Base-by-base conservation (phyloP, 2,797 vertebrate genomes). In the Vultur gryphus region DNA sequence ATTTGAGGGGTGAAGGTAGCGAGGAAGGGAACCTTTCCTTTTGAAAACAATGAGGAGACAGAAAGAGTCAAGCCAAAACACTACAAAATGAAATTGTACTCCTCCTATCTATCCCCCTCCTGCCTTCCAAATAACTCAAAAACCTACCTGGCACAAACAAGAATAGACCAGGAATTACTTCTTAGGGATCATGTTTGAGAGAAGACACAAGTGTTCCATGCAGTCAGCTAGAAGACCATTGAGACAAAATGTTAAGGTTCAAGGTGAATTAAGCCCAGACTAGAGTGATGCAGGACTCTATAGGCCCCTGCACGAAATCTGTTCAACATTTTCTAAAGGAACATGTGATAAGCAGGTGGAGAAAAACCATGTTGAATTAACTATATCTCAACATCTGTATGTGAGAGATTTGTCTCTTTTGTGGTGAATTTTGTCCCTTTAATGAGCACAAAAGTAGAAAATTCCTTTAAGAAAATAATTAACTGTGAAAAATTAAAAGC, bases 231-330 rank as follows among this genome's bases (percentile, higher is more conserved):
- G 54, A 90, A 91, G 16, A 49, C 4, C 10, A 20, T 14, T 66
- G 33, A 41, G 20, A 52, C 14, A 90, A 64, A 86, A 66, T 41
- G 5, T 20, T 71, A 57, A 17, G 6, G 3, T 67, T 72, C n/a
- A 84, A 82, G 13, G 25, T 54, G 17, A 87, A 59, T 43, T 55
- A 65, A 62, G 16, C 6, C 33, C 35, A 58, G 33, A 67, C 4
- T 33, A 48, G 31, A 51, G 29, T 69, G 46, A 37, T 76, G 11
- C 5, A 84, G 46, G 33, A 43, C 8, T 44, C 7, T 49, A 3
- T 39, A 77, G n/a, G 1, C 9, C 18, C 21, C 33, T 76, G 8
- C 28, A 79, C 0, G 0, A 76, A 76, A 69, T 55, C 39, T 69
- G 5, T 72, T 84, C 12, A 37, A 14, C 6, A 20, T 54, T 83